Base-by-base conservation (phyloP, 2,113 vertebrate species). In the Leucopternis melanops region DNA sequence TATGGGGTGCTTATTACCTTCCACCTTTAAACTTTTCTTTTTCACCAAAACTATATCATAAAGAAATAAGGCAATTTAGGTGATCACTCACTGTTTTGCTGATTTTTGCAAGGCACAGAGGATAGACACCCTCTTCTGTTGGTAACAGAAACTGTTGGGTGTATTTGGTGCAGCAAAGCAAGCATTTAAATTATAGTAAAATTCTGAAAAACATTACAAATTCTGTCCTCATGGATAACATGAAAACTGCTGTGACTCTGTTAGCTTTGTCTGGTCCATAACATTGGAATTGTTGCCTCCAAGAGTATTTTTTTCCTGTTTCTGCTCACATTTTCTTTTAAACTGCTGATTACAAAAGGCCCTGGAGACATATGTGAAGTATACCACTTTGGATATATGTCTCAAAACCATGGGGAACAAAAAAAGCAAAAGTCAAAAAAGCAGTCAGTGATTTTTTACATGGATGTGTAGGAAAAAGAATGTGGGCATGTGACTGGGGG, bases 101-200 rank as follows among this genome's bases (percentile, higher is more conserved):
- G 86, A 42, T 42, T 85, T 69, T 75, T 82, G 32, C 3, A 5
- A 61, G 78, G 59, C 47, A 77, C 58, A 81, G 86, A 93, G 84
- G 83, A 83, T 66, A 91, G 78, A 92, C 88, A 92, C 83, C 81
- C 80, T 93, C 91, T 96, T 95, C 93, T 77, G 81, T 90, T 95
- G 52, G 72, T 52, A 87, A 58, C 42, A 82, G 90, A 96, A 96
- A 94, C 59, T 91, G 90, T 82, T 91, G 78, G 32, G 58, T 80
- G 69, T 74, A 58, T 83, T 70, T 95, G 59, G 71, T 70, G 49
- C n/a, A 94, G 36, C 34, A 86, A 75, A 95, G 55, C 50, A 70
- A 86, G 13, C 38, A 25, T 31, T 79, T 44, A 50, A 85, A 91
- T 81, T 62, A 11, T 5, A 40, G 55, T 2, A 49, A 63, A 65